Evolutionary conservation across 2,888 invertebrate species (phyloP), one percentile per base, ranked within the genome.

Genomic region (Cacoxenus indagator): DNA sequence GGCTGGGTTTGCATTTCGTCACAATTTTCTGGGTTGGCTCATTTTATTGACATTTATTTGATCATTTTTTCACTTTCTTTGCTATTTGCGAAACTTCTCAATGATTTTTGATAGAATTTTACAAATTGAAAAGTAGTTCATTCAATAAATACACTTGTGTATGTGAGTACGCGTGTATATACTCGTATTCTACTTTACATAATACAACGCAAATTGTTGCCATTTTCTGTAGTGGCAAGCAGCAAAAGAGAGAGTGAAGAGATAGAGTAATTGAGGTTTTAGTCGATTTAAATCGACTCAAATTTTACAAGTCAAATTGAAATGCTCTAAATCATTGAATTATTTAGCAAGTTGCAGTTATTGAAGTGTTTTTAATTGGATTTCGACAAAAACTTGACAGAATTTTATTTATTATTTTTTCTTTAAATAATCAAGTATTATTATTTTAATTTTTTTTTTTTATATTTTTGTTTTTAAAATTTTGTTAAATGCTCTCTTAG

Each of bases 101-200:
- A 45, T 62, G 61, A 26, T 62, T 62, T 62, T 62, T 62, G 45
- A 62, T 62, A 62, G 45, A 62, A 61, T 37, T 61, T 61, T n/a
- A 24, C 45, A 62, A 62, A 62, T 62, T 61, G 43, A 61, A 61
- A 61, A 43, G 61, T 61, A 61, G 31, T 61, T 61, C 22, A 51
- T 17, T 19, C 19, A 51, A 51, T 22, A 19, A 9, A 4, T 8
- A n/a, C 19, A 43, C n/a, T 43, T 43, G 11, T 43, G 2, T 43
- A 5, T 43, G 2, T 43, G 1, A 43, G 11, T 43, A 2, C 43
- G 22, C 22, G 14, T 48, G 22, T 17, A 51, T 51, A 22, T 11
- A 22, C 8, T 3, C n/a, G 45, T 43, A 43, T 48, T n/a, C 22
- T 11, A 19, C 19, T 51, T 9, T 51, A 2, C n/a, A 24, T 6